Percentiles rank a stretch among this genome's conserved stretches.
phyloP scores from a whole-genome alignment of 1,140 invertebrate genomes.

The Augochlora pura region DNA sequence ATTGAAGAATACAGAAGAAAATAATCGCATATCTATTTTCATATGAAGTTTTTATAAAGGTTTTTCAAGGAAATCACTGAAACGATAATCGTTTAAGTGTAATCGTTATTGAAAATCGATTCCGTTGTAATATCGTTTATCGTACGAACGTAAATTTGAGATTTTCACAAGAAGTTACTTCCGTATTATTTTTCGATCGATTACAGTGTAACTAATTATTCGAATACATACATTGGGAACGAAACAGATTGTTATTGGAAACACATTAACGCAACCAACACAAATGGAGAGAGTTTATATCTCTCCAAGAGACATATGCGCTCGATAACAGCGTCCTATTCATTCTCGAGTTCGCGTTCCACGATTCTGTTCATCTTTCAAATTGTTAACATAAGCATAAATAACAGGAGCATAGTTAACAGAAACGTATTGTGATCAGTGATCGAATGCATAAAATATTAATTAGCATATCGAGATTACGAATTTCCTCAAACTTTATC shows the following conservation, averaged over 20 bases:
- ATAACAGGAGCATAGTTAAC: background rate
- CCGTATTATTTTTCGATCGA: background rate
- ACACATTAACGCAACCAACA: conserved; percentile 38
- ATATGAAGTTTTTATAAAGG: no score
- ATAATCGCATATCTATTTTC: no score
- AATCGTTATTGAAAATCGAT: no score
- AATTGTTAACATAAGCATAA: conserved; percentile 11
- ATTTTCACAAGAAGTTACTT: background rate
- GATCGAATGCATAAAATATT: no score
- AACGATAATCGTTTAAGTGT: no score
- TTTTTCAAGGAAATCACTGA: no score
- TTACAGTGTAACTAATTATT: conserved; percentile 19
- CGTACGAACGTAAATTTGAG: background rate
- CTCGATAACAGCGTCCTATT: conserved; percentile 29
- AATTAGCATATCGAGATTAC: no score
- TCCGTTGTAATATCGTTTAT: background rate
- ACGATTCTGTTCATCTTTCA: background rate
- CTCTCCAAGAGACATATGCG: conserved; percentile 37
- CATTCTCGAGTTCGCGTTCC: background rate
- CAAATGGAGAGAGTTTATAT: conserved; percentile 28
- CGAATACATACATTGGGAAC: background rate
- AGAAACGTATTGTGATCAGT: background rate
- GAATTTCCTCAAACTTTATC: no score
- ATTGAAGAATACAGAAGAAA: no score
- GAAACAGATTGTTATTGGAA: conserved; percentile 42